Base-by-base conservation (phyloP, 2,888 invertebrate genomes). In the Netelia fuscicornis region DNA sequence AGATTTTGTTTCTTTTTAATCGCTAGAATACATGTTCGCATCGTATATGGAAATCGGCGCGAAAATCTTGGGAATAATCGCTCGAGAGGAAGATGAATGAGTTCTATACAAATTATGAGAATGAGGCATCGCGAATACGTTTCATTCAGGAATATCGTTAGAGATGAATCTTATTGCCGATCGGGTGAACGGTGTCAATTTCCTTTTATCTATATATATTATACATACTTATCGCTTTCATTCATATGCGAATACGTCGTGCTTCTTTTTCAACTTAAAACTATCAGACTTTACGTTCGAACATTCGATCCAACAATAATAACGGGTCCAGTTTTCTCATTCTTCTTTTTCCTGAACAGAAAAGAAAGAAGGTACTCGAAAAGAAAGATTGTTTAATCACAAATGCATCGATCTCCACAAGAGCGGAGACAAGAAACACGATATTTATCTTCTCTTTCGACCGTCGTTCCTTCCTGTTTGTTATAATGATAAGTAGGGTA, bases 201-300 rank as follows among this genome's bases (percentile, higher is more conserved):
- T 42, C 9, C 17, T 65, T 65, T 17, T 13, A 30, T 42, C 20
- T 65, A 6, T 37, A 37, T 37, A 37, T 37, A 37, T 37, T 37
- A 37, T 37, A 37, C 37, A 37, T 37, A 37, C 37, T 37, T 37
- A 37, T 37, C 25, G 56, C 13, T 23, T 13, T 52, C 58, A 48
- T 42, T 25, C 25, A 23, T 10, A n/a, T 54, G 25, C 37, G 64
- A 48, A 6, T n/a, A 65, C 13, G 13, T 37, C 30, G 2, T 48
- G 11, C 75, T 68, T 54, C 10, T 20, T 48, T 37, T n/a, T 30
- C 44, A 11, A 54, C 78, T 81, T 78, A 85, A 70, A 75, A 65
- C 78, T 81, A 79, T 85, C 84, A 85, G 84, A 85, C 81, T 85
- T 85, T 81, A 67, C 23, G 75, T 79, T 70, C 54, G 58, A 77